These are phyloP conservation scores for Tyrannus savana DNA, from an alignment of 2,113 vertebrate species.

Conservation along the genomic window DNA sequence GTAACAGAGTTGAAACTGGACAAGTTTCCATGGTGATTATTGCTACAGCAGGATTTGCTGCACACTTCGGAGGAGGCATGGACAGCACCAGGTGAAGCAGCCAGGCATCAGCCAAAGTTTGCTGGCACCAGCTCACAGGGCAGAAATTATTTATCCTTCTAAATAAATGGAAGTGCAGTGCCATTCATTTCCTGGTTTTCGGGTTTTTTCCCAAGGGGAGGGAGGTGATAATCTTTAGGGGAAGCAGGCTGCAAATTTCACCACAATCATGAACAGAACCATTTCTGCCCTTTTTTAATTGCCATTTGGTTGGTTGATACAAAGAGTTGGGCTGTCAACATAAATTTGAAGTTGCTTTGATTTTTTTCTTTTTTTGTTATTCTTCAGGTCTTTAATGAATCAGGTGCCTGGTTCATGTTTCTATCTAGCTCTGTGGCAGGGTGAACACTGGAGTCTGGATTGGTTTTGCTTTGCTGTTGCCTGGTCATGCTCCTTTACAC, in stretches of 20 bases:
- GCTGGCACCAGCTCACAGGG: background rate
- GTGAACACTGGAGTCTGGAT: accelerated
- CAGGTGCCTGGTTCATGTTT: background rate
- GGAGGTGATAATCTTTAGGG: background rate
- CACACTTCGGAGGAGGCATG: background rate
- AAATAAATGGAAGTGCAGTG: background rate
- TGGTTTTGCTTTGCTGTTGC: background rate
- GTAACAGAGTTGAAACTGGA: slow-evolving; percentile 68
- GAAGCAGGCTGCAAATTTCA: background rate
- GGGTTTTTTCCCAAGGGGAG: accelerated
- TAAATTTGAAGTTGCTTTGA: background rate
- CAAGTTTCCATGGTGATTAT: slow-evolving; percentile 69
- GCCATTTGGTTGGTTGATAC: background rate
- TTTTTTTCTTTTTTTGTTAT: background rate
- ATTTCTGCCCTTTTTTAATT: background rate
- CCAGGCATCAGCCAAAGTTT: background rate
- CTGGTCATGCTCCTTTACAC: accelerated
- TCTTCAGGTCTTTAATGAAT: background rate
- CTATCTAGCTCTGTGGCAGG: background rate
- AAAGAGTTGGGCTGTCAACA: background rate
- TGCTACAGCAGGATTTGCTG: slow-evolving; percentile 19
- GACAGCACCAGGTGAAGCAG: background rate
- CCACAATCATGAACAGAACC: accelerated
- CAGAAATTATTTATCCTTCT: background rate
- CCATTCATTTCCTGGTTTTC: background rate